phyloP scores from a whole-genome alignment of 2,888 invertebrate species.

The Nymphalis urticae region DNA sequence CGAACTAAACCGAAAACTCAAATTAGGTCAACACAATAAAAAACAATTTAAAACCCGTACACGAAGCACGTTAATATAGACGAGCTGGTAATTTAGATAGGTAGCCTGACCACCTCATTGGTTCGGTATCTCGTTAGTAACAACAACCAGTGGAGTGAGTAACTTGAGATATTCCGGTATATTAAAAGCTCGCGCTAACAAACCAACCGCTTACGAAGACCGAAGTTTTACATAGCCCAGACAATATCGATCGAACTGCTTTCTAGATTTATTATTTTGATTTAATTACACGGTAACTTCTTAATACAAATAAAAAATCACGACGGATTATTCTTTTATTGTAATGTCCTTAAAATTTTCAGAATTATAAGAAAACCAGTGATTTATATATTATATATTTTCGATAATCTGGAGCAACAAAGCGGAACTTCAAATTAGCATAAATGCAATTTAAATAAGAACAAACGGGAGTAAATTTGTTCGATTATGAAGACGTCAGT shows the following conservation, averaged over 20 bases:
- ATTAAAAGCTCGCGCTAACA: constrained; percentile 45
- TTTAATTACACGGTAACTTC: background rate
- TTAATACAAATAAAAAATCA: background rate
- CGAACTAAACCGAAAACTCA: background rate
- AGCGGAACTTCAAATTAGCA: too few relatives aligned
- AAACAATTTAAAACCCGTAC: constrained; percentile 18
- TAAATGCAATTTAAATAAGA: too few relatives aligned
- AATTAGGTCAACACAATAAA: constrained; percentile 11
- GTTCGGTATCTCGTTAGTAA: constrained; percentile 47
- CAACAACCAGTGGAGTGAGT: constrained; percentile 36
- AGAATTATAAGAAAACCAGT: too few relatives aligned
- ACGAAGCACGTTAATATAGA: constrained; percentile 26
- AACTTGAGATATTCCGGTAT: constrained; percentile 48
- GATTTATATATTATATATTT: too few relatives aligned
- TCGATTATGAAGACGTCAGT: too few relatives aligned
- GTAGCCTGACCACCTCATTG: constrained; percentile 42
- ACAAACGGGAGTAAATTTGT: too few relatives aligned
- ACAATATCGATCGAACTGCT: background rate
- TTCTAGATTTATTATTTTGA: background rate
- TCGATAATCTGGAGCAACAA: too few relatives aligned
- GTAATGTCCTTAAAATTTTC: background rate
- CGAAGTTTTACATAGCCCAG: constrained; percentile 7
- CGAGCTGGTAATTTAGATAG: constrained; percentile 39
- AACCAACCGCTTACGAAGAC: constrained; percentile 20
- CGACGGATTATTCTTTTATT: background rate